These are phyloP conservation scores for Pelagia noctiluca DNA, from an alignment of 30 jellyfish, hydroid and myxozoan genomes.

Conservation along the genomic window DNA sequence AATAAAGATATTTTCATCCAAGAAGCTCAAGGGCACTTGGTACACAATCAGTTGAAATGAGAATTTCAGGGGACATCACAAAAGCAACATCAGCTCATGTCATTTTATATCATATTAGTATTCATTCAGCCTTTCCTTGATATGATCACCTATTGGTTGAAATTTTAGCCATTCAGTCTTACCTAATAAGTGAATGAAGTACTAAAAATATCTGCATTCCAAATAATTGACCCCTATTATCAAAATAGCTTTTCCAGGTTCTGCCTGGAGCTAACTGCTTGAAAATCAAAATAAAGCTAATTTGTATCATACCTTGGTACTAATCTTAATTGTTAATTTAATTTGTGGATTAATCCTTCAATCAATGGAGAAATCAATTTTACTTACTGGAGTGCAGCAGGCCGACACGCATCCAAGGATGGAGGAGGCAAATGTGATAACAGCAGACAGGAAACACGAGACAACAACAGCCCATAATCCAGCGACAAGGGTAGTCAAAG, in stretches of 20 bases:
- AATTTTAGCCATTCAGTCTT: too few relatives aligned
- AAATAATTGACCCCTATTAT: not conserved
- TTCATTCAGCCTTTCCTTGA: too few relatives aligned
- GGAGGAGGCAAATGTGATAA: conserved; percentile 72
- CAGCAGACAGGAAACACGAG: conserved; percentile 60
- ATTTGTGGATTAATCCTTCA: not conserved
- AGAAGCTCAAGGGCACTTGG: not conserved
- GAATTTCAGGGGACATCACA: not conserved
- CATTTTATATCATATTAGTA: not conserved
- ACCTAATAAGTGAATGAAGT: too few relatives aligned
- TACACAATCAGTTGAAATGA: too few relatives aligned
- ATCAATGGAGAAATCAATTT: too few relatives aligned
- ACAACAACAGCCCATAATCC: conserved; percentile 51
- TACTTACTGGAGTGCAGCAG: conserved; percentile 73
- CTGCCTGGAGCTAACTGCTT: not conserved
- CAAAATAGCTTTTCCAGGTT: not conserved
- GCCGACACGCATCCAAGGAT: conserved; percentile 85
- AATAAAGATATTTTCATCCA: not conserved
- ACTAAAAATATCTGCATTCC: too few relatives aligned
- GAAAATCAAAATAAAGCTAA: not conserved
- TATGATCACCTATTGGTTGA: too few relatives aligned
- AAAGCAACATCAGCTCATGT: not conserved
- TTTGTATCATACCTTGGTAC: not conserved
- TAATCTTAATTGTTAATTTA: not conserved
- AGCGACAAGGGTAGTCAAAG: not conserved